Conservation (phyloP, 2,888 invertebrate genomes). For the Acleris holmiana region DNA sequence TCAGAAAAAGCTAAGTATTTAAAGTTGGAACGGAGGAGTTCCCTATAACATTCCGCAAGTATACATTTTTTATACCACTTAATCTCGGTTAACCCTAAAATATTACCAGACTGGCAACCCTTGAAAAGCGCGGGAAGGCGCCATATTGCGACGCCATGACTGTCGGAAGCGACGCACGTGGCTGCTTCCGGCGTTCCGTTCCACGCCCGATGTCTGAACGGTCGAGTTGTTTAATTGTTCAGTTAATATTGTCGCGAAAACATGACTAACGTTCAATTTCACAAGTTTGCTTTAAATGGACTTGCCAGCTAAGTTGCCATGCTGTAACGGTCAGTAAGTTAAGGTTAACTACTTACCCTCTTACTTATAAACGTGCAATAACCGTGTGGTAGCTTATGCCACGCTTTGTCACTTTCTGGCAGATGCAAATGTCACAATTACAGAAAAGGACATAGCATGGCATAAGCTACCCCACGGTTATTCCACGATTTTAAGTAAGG, state of each 20-base stretch:
- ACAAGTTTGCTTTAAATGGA: constrained; percentile 25
- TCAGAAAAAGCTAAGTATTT: no score
- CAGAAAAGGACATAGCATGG: no score
- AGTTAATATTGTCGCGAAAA: constrained; percentile 37
- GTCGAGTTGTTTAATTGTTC: constrained; percentile 53
- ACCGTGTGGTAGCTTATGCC: no score
- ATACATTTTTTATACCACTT: background rate
- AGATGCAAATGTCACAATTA: no score
- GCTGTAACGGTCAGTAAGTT: background rate
- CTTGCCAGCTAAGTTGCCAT: background rate
- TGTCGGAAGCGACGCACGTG: constrained; percentile 80
- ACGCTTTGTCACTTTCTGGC: no score
- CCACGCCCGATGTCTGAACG: constrained; percentile 75
- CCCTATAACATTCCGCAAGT: no score
- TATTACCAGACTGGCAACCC: constrained; percentile 36
- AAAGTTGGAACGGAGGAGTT: background rate
- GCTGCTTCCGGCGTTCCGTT: constrained; percentile 79
- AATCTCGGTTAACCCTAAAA: background rate
- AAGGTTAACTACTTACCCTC: no score
- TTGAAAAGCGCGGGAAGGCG: constrained; percentile 73
- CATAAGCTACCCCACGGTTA: no score
- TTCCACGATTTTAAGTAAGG: no score
- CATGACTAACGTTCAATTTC: constrained; percentile 15
- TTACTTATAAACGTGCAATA: no score
- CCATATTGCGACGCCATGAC: constrained; percentile 80